Conservation (phyloP, 2,797 vertebrate genomes). For the Poecilia velifera region DNA sequence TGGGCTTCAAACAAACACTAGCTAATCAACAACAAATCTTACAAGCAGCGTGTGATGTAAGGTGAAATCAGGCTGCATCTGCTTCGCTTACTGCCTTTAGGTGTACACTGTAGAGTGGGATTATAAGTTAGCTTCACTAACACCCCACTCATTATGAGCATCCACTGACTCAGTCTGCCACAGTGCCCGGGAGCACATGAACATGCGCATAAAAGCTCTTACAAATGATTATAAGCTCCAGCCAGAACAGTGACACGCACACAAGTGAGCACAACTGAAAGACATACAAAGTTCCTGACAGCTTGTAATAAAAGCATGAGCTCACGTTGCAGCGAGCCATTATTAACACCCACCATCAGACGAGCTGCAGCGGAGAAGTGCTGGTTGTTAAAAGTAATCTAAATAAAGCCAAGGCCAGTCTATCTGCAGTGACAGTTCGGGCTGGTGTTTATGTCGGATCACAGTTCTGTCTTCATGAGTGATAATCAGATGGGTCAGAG, state of each 20-base stretch:
- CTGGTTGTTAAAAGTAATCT: slow-evolving; percentile 43
- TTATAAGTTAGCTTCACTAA: slow-evolving; percentile 62
- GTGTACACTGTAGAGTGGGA: slow-evolving; percentile 50
- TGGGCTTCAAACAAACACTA: slow-evolving; percentile 27
- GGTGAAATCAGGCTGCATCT: slow-evolving; percentile 39
- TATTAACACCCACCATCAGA: slow-evolving; percentile 64
- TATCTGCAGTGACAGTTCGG: slow-evolving; percentile 22
- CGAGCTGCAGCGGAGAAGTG: slow-evolving; percentile 20
- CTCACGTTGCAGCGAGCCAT: slow-evolving; percentile 51
- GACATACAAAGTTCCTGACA: slow-evolving; percentile 35
- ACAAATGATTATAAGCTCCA: slow-evolving; percentile 42
- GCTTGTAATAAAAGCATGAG: slow-evolving; percentile 50
- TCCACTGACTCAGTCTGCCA: slow-evolving; percentile 59
- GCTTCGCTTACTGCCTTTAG: slow-evolving; percentile 62
- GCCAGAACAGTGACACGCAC: slow-evolving; percentile 25
- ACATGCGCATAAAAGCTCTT: slow-evolving; percentile 29
- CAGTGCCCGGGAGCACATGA: slow-evolving; percentile 32
- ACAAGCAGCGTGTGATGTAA: slow-evolving; percentile 16
- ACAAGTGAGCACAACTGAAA: slow-evolving; percentile 8
- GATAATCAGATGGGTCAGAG: slow-evolving; percentile 7
- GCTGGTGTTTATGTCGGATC: slow-evolving; percentile 12
- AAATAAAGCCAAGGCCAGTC: slow-evolving; percentile 23
- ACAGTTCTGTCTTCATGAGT: slow-evolving; percentile 15
- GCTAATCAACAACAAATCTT: slow-evolving; percentile 18
- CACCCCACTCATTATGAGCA: slow-evolving; percentile 60